A percentile compares a stretch with the other conserved stretches of the same genome.
These are phyloP conservation scores for Marronus borbonicus DNA, from an alignment of 2,888 invertebrate genomes.

Conservation along the genomic window DNA sequence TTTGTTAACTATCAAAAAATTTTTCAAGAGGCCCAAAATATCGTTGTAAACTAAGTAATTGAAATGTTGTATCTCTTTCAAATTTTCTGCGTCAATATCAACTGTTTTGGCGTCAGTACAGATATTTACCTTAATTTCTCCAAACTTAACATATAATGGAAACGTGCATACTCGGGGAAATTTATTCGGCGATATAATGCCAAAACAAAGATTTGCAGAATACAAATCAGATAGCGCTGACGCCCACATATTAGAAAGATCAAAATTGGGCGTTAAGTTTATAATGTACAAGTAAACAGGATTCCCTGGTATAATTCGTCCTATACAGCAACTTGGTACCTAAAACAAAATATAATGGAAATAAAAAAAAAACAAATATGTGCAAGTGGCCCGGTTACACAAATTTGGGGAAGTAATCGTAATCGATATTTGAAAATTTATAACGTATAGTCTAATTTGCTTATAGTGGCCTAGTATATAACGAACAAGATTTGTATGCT, in stretches of 20 bases:
- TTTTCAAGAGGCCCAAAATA: conserved; percentile 77
- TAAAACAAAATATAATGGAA: conserved; percentile 60
- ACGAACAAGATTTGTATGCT: too few relatives aligned
- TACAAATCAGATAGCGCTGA: conserved; percentile 74
- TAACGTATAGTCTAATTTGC: neutral
- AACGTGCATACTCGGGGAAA: conserved; percentile 79
- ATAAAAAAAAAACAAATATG: neutral
- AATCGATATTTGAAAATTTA: neutral
- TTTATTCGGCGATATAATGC: conserved; percentile 75
- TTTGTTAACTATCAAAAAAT: conserved; percentile 74
- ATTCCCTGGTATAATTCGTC: conserved; percentile 64
- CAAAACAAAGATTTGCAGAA: conserved; percentile 73
- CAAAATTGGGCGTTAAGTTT: conserved; percentile 73
- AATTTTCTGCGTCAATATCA: conserved; percentile 69
- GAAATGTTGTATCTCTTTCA: conserved; percentile 75
- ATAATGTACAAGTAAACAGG: conserved; percentile 75
- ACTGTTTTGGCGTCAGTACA: conserved; percentile 72
- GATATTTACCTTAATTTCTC: conserved; percentile 74
- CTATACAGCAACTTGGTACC: conserved; percentile 72
- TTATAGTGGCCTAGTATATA: neutral
- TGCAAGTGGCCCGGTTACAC: too few relatives aligned
- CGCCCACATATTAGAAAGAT: conserved; percentile 71
- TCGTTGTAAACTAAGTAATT: conserved; percentile 84
- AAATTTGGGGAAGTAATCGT: too few relatives aligned
- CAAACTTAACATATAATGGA: conserved; percentile 82